These are phyloP conservation scores for Phyllostomus hastatus DNA, from an alignment of 2,113 vertebrate genomes.

Conservation along the genomic window DNA sequence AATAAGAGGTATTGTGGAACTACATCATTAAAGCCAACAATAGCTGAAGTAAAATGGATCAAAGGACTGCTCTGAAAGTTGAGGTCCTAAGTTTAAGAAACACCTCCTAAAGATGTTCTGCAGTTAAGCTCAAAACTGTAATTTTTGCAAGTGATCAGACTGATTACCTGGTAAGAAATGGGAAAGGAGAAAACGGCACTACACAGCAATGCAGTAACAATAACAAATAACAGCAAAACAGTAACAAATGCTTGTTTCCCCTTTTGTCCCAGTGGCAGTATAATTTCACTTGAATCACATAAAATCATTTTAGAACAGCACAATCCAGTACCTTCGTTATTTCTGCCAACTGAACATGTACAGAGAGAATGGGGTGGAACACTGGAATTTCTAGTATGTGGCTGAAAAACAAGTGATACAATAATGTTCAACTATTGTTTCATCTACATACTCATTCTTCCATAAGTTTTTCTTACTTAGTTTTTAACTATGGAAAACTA, in stretches of 20 bases:
- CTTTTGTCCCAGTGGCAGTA: background rate
- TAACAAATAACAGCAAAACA: background rate
- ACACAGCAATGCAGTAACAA: background rate
- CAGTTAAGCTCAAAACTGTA: background rate
- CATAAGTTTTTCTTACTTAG: background rate
- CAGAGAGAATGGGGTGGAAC: background rate
- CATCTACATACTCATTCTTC: background rate
- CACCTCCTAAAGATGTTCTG: background rate
- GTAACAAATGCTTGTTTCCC: background rate
- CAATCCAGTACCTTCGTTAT: background rate
- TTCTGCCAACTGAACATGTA: background rate
- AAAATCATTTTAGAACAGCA: background rate
- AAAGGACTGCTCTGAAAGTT: background rate
- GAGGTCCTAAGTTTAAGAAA: slow-evolving; percentile 18
- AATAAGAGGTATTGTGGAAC: slow-evolving; percentile 1
- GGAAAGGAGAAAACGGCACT: background rate
- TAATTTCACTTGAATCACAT: background rate
- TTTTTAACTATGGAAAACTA: slow-evolving; percentile 10
- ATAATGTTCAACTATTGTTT: background rate
- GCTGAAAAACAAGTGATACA: background rate
- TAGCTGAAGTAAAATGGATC: background rate
- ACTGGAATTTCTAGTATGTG: background rate
- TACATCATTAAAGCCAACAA: background rate
- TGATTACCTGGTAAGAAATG: slow-evolving; percentile 3
- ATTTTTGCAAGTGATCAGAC: background rate